These are phyloP conservation scores for Tachina lurida DNA, from an alignment of 2,888 invertebrate species.

Conservation along the genomic window DNA sequence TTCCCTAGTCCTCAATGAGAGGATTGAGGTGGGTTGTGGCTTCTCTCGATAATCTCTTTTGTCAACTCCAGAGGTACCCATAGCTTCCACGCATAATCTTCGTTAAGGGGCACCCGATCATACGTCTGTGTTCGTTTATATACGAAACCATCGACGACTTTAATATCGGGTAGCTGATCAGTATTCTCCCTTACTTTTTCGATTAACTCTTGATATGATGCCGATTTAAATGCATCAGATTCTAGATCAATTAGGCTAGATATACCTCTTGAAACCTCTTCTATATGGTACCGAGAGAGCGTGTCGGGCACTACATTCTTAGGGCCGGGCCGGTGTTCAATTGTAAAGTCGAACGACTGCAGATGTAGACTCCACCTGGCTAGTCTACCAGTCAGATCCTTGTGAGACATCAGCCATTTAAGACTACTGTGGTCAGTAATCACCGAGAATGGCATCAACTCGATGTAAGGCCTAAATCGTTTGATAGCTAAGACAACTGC, in stretches of 20 bases:
- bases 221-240: neutral
- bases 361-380: constrained; percentile 5
- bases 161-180: too few relatives aligned
- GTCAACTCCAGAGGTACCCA: neutral
- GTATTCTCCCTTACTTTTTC: too few relatives aligned
- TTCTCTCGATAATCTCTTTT: neutral
- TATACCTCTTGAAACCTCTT: neutral
- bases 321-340: constrained; percentile 2
- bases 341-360: neutral
- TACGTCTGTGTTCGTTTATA: neutral
- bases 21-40: neutral
- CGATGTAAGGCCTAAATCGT: neutral
- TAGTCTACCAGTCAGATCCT: neutral
- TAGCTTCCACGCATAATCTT: too few relatives aligned
- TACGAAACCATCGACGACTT: too few relatives aligned
- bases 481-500: neutral
- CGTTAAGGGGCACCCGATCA: neutral
- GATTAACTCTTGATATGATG: too few relatives aligned
- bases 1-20: neutral
- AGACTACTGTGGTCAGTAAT: too few relatives aligned
- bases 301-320: too few relatives aligned
- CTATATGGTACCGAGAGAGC: neutral
- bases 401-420: neutral
- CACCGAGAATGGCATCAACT: constrained; percentile 4
- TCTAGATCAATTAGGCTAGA: neutral